phyloP scores from a whole-genome alignment of 2,113 vertebrate genomes.

The Neotoma lepida region DNA sequence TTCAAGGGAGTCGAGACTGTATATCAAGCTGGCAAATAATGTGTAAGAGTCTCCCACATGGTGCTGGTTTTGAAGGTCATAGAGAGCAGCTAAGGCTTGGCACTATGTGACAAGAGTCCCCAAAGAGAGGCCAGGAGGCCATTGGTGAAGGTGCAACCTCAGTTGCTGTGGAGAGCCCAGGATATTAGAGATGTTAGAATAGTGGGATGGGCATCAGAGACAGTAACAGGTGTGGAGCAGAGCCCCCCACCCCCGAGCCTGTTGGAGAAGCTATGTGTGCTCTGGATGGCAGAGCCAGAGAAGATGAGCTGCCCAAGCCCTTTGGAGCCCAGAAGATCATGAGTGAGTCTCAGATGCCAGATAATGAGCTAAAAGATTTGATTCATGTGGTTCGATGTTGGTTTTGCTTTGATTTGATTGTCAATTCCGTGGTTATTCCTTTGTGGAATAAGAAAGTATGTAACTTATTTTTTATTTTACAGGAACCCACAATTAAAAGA shows the following conservation, averaged over 20 bases:
- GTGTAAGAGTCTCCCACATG: neutral
- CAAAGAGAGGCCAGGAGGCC: neutral
- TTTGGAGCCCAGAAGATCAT: neutral
- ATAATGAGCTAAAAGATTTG: neutral
- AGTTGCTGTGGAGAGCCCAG: neutral
- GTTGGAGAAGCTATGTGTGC: neutral
- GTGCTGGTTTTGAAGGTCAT: neutral
- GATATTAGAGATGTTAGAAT: neutral
- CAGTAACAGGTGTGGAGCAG: neutral
- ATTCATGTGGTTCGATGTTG: neutral
- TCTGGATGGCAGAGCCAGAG: neutral
- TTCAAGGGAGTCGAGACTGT: no score
- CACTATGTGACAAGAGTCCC: neutral
- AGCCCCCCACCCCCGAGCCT: neutral
- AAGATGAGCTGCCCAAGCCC: neutral
- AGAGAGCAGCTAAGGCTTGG: neutral
- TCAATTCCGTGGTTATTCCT: neutral
- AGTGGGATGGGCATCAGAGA: neutral
- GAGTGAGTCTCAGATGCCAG: neutral
- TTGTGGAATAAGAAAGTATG: neutral
- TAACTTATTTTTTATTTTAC: neutral
- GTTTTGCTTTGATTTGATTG: neutral
- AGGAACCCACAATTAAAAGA: neutral
- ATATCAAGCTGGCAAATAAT: neutral
- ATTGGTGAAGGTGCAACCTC: neutral